Conservation (phyloP, 2,888 invertebrate species). For the Aphidoletes aphidimyza region DNA sequence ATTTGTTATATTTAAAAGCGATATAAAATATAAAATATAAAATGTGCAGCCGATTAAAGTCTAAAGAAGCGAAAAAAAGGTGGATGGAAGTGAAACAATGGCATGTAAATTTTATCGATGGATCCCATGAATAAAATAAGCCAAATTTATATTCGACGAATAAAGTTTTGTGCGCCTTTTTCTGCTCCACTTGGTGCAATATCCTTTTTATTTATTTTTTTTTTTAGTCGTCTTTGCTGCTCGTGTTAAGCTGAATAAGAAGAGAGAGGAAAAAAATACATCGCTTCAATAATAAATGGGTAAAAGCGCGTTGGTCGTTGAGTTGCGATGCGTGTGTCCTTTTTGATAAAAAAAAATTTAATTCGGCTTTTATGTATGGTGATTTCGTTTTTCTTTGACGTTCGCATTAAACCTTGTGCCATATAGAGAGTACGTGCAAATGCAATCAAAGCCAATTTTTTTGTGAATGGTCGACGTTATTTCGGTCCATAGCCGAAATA, state of each 20-base stretch:
- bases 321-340: slow-evolving; percentile 15
- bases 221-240: neutral
- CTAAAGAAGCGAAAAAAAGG: neutral
- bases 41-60: too few relatives aligned
- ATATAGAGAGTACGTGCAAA: slow-evolving; percentile 1
- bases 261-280: neutral
- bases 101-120: slow-evolving; percentile 52
- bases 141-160: neutral
- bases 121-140: slow-evolving; percentile 19
- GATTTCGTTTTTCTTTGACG: slow-evolving; percentile 47
- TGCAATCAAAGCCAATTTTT: slow-evolving; percentile 52
- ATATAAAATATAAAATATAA: too few relatives aligned
- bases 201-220: neutral
- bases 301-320: slow-evolving; percentile 3
- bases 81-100: slow-evolving; percentile 52
- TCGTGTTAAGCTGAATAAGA: neutral
- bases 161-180: neutral
- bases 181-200: slow-evolving; percentile 31
- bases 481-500: neutral
- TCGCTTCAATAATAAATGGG: slow-evolving; percentile 23
- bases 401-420: neutral
- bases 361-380: slow-evolving; percentile 36
- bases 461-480: neutral
- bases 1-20: too few relatives aligned
- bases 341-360: slow-evolving; percentile 51